A percentile compares a stretch with the other conserved stretches of the same genome.
Evolutionary conservation across 2,797 vertebrate species (phyloP).

Genomic region (Parotocinclus haroldoi): DNA sequence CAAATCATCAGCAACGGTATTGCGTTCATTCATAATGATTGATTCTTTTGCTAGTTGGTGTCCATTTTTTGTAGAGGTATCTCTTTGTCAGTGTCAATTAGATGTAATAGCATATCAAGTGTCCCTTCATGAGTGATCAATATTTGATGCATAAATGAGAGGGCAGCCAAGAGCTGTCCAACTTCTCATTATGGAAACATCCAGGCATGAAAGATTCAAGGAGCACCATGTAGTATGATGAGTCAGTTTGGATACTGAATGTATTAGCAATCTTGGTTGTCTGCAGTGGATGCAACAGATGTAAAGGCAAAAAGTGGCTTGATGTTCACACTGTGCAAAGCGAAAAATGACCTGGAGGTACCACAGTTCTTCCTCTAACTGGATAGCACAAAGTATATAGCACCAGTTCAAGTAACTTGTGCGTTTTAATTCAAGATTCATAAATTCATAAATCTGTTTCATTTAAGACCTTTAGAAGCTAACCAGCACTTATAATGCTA

Average conservation of each 20-base stretch:
- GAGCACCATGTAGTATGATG: background rate
- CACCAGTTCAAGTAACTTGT: too few relatives aligned
- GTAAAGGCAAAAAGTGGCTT: background rate
- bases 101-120: constrained; percentile 28
- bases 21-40: constrained; percentile 29
- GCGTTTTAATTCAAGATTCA: too few relatives aligned
- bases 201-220: constrained; percentile 7
- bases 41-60: constrained; percentile 17
- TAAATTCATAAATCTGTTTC: too few relatives aligned
- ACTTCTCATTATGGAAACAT: too few relatives aligned
- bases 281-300: background rate
- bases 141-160: constrained; percentile 10
- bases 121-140: constrained; percentile 26
- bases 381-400: too few relatives aligned
- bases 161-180: constrained; percentile 5
- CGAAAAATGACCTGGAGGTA: too few relatives aligned
- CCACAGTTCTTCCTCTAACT: too few relatives aligned
- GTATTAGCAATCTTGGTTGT: background rate
- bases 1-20: constrained; percentile 36
- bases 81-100: constrained; percentile 25
- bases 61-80: constrained; percentile 12
- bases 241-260: background rate
- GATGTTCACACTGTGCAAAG: too few relatives aligned
- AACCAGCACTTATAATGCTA: too few relatives aligned
- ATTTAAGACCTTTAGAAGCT: too few relatives aligned